phyloP scores from a whole-genome alignment of 2,888 invertebrate species.

The Pollenia griseotomentosa region DNA sequence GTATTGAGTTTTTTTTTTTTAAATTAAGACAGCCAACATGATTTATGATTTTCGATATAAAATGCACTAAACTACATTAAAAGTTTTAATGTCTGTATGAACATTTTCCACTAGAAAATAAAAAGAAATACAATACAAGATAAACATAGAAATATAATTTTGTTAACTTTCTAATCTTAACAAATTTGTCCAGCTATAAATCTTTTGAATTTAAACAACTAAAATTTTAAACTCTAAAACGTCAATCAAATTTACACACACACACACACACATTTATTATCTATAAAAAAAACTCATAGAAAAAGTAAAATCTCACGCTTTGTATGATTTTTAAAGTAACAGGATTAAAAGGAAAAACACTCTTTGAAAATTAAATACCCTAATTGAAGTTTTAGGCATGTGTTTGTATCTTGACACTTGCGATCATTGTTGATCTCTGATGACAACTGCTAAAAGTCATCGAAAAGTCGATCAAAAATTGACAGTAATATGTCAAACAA shows the following conservation, averaged over 20 bases:
- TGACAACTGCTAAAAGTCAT: slow-evolving; percentile 71
- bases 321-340: not conserved
- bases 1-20: not conserved
- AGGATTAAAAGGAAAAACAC: not conserved
- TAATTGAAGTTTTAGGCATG: slow-evolving; percentile 29
- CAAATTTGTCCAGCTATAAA: slow-evolving; percentile 66
- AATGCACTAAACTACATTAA: slow-evolving; percentile 54
- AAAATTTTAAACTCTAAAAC: slow-evolving; percentile 46
- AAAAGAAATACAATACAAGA: not conserved
- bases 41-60: slow-evolving; percentile 75
- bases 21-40: slow-evolving; percentile 76
- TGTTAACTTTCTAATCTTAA: slow-evolving; percentile 69
- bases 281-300: slow-evolving; percentile 14
- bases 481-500: slow-evolving; percentile 73
- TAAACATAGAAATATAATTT: slow-evolving; percentile 41
- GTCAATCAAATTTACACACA: slow-evolving; percentile 62
- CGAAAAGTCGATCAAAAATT: slow-evolving; percentile 70
- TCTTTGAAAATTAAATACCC: slow-evolving; percentile 25
- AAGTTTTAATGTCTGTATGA: slow-evolving; percentile 38
- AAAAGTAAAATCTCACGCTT: slow-evolving; percentile 60
- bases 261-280: slow-evolving; percentile 15
- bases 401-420: slow-evolving; percentile 32
- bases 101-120: slow-evolving; percentile 34
- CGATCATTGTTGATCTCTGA: slow-evolving; percentile 60
- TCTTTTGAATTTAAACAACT: slow-evolving; percentile 47